These are phyloP conservation scores for Lepidocyrtoides sp. DNA, from an alignment of 2,888 invertebrate genomes.

Conservation along the genomic window DNA sequence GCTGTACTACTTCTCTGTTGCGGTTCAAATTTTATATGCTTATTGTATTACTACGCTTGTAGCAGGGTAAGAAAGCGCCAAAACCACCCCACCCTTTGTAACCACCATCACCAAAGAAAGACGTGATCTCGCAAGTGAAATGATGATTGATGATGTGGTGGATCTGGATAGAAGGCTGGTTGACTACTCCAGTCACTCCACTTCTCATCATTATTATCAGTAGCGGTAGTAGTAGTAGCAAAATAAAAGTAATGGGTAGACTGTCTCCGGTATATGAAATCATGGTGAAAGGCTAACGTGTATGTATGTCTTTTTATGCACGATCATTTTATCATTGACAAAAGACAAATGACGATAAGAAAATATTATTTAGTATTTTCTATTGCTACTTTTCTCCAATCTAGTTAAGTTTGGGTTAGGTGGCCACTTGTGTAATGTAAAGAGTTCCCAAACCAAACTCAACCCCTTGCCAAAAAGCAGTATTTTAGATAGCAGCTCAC, in stretches of 20 bases:
- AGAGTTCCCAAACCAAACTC: neutral
- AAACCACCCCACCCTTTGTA: constrained; percentile 4
- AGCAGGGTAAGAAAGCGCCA: neutral
- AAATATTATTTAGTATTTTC: neutral
- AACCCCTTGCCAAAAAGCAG: neutral
- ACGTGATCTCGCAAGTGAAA: constrained; percentile 79
- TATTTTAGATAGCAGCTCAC: neutral
- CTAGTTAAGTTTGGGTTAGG: no score
- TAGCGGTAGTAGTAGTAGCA: constrained; percentile 10
- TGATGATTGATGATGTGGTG: constrained; percentile 78
- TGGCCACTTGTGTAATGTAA: neutral
- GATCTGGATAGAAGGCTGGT: constrained; percentile 21
- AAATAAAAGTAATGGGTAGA: neutral
- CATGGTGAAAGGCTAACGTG: constrained; percentile 10
- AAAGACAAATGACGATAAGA: constrained; percentile 6
- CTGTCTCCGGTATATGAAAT: constrained; percentile 20
- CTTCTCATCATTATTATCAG: constrained; percentile 27
- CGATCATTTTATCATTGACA: constrained; percentile 35
- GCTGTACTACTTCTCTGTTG: no score
- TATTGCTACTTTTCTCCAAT: neutral
- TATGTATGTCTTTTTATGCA: constrained; percentile 23
- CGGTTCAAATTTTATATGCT: neutral
- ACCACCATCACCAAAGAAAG: constrained; percentile 22
- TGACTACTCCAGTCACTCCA: neutral
- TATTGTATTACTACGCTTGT: constrained; percentile 7